Base-by-base conservation (phyloP, 2,113 vertebrate genomes). In the Labeo catla region DNA sequence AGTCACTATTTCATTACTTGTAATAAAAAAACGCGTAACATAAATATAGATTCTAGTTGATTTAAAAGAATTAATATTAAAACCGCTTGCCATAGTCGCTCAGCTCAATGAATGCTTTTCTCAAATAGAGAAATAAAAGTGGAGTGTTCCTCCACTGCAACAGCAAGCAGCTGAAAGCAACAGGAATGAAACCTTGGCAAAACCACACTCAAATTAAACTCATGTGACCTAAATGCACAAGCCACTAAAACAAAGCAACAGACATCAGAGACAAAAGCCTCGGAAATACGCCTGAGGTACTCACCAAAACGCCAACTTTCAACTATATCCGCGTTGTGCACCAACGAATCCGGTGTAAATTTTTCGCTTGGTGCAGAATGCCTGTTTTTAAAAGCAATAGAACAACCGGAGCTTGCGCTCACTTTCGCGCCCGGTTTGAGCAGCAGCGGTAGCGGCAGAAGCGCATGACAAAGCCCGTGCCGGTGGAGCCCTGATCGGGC, bases 401-500 rank as follows among this genome's bases (percentile, higher is more conserved):
- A 81, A 39, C 13, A 43, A 54, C 15, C 47, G 47, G 65, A 54
- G 50, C 70, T 50, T 1, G 70, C 36, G 11, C 36, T 57, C 50
- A 73, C 61, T 79, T 76, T 50, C 57, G 34, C 76, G 1, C 8
- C 28, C 57, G 52, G 54, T 45, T 43, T 52, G 45, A 65, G 43
- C 28, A 57, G 65, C 83, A 54, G 45, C 80, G 10, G 76, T 61
- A 6, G 49, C 16, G 39, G 61, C 76, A 79, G 47, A 86, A 93
- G 84, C 90, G 90, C 92, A 93, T 93, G 95, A 96, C 95, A 96
- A 97, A 96, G 95, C 94, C 92, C 93, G 90, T 90, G 87, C 94
- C 93, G 93, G 88, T 70, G 81, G 66, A 90, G 90, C 88, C 92
- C 93, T 94, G 95, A 96, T 77, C 66, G 66, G 54, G 78, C 66